Conservation (phyloP, 2,888 invertebrate genomes). For the Drosophila tanythrix region DNA sequence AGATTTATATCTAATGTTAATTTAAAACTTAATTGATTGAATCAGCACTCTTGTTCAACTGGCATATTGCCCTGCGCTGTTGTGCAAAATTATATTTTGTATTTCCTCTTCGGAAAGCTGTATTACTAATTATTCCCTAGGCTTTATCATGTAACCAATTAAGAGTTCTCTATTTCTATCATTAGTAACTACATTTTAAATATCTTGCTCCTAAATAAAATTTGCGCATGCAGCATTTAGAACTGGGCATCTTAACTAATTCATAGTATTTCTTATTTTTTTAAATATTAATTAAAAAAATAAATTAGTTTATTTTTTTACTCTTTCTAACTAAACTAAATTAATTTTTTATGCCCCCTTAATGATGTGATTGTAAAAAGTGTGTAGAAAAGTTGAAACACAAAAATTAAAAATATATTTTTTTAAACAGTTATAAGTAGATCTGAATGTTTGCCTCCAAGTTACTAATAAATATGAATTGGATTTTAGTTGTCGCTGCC, state of each 20-base stretch:
- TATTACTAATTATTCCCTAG: not conserved
- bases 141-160: not conserved
- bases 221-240: no score
- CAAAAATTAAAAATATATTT: not conserved
- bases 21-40: not conserved
- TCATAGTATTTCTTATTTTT: not conserved
- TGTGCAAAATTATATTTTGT: not conserved
- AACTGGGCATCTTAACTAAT: no score
- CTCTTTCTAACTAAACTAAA: accelerated
- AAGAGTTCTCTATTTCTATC: not conserved
- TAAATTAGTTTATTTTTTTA: not conserved
- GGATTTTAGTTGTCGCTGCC: constrained; percentile 94
- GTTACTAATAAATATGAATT: constrained; percentile 10
- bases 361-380: not conserved
- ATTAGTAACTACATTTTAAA: not conserved
- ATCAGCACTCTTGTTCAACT: not conserved
- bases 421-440: constrained; percentile 12
- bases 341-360: not conserved
- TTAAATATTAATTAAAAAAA: not conserved
- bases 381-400: not conserved
- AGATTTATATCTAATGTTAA: not conserved
- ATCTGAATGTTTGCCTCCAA: constrained; percentile 21
- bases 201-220: no score
- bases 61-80: not conserved
- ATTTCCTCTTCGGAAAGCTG: not conserved